phyloP scores from a whole-genome alignment of 2,113 vertebrate species.

The Crypturellus undulatus region DNA sequence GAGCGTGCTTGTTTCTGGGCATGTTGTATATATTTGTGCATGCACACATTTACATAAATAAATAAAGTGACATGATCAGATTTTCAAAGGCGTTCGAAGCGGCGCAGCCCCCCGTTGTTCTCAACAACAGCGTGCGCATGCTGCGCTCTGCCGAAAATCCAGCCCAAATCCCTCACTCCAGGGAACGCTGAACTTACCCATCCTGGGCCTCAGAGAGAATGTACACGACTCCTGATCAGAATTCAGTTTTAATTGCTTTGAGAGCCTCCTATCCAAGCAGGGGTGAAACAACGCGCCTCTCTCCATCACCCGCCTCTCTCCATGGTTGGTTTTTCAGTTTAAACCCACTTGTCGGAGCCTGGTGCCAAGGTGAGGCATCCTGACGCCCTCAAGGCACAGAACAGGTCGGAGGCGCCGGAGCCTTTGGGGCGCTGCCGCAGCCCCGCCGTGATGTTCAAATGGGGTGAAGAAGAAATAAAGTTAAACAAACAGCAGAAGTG shows the following conservation, averaged over 20 bases:
- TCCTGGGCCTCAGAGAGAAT: rapidly evolving
- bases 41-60: conserved; percentile 66
- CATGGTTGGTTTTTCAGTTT: not conserved
- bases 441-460: not conserved
- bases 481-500: conserved; percentile 42
- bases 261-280: not conserved
- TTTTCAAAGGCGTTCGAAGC: conserved; percentile 41
- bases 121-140: not conserved
- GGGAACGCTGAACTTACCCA: not conserved
- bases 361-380: not conserved
- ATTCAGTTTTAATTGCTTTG: not conserved
- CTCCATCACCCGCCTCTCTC: not conserved
- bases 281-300: not conserved
- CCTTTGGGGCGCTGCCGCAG: not conserved
- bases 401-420: not conserved
- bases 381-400: conserved; percentile 3
- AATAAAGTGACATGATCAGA: conserved; percentile 51
- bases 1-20: conserved; percentile 14
- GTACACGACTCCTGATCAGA: not conserved
- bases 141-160: conserved; percentile 28
- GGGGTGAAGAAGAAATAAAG: conserved; percentile 42
- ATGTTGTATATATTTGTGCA: conserved; percentile 17
- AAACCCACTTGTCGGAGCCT: not conserved
- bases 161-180: not conserved
- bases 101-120: not conserved